Evolutionary conservation across 2,888 invertebrate species (phyloP).

Genomic region (Omphaloscelis lunosa): DNA sequence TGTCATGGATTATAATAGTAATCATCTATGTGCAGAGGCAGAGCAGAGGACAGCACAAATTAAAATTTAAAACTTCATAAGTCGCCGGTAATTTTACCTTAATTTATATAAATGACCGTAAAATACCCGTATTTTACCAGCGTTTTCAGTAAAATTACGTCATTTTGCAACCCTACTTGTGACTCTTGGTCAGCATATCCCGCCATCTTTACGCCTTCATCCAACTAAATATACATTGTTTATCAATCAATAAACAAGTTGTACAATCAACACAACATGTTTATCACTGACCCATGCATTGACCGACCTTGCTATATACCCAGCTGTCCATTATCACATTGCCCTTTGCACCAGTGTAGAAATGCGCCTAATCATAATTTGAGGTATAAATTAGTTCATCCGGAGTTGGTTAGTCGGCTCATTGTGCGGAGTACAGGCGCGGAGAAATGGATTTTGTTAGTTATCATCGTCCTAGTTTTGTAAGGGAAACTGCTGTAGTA

Average conservation of each 20-base stretch:
- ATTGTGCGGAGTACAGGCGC: slow-evolving; percentile 51
- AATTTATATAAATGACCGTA: no score
- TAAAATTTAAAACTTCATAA: no score
- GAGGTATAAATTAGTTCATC: slow-evolving; percentile 56
- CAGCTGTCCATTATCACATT: slow-evolving; percentile 48
- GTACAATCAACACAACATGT: slow-evolving; percentile 33
- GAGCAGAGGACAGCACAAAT: no score
- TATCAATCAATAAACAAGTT: slow-evolving; percentile 23
- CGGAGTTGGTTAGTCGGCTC: slow-evolving; percentile 50
- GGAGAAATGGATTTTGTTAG: slow-evolving; percentile 35
- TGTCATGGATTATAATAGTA: no score
- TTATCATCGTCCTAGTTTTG: slow-evolving; percentile 39
- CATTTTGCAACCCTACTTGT: no score
- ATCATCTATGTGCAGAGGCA: no score
- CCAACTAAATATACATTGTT: slow-evolving; percentile 23
- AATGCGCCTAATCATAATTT: slow-evolving; percentile 55
- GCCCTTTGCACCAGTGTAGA: slow-evolving; percentile 61
- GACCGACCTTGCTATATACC: slow-evolving; percentile 44
- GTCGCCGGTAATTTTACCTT: no score
- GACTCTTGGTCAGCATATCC: neutral
- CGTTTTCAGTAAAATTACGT: no score
- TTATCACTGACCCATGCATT: slow-evolving; percentile 29
- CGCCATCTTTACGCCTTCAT: neutral
- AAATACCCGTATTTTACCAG: no score
- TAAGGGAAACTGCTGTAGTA: slow-evolving; percentile 24